Conservation (phyloP, 2,888 invertebrate species). For the Eugnorisma glareosa region DNA sequence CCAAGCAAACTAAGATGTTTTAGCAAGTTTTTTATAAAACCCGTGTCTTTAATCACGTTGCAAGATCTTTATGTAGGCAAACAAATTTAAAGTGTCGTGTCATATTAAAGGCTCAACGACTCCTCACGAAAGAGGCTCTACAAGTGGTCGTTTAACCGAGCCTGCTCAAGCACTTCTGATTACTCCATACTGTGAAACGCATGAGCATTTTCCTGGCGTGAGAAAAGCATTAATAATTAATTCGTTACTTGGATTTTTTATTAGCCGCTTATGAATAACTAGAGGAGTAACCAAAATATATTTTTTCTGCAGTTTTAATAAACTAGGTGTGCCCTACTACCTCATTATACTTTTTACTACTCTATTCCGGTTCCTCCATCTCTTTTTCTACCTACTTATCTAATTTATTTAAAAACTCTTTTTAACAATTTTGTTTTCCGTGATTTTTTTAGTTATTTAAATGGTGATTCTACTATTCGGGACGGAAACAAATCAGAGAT, state of each 20-base stretch:
- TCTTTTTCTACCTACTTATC: too few relatives aligned
- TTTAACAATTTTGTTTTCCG: too few relatives aligned
- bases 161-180: conserved; percentile 27
- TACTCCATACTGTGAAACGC: conserved; percentile 30
- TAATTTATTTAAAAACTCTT: too few relatives aligned
- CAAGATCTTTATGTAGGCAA: conserved; percentile 27
- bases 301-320: background rate
- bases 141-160: conserved; percentile 51
- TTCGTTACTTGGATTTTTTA: conserved; percentile 26
- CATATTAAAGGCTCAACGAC: conserved; percentile 16
- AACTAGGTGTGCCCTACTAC: background rate
- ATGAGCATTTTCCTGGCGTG: conserved; percentile 17
- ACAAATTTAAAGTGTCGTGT: conserved; percentile 36
- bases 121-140: conserved; percentile 18
- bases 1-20: background rate
- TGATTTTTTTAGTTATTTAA: too few relatives aligned
- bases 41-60: conserved; percentile 12
- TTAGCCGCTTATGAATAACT: background rate
- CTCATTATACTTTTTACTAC: too few relatives aligned
- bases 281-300: background rate
- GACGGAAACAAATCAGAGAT: too few relatives aligned
- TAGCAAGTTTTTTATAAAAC: background rate
- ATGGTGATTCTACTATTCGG: too few relatives aligned
- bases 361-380: too few relatives aligned
- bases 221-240: conserved; percentile 24